Evolutionary conservation across 2,888 invertebrate species (phyloP).

Genomic region (Norana najaformis): DNA sequence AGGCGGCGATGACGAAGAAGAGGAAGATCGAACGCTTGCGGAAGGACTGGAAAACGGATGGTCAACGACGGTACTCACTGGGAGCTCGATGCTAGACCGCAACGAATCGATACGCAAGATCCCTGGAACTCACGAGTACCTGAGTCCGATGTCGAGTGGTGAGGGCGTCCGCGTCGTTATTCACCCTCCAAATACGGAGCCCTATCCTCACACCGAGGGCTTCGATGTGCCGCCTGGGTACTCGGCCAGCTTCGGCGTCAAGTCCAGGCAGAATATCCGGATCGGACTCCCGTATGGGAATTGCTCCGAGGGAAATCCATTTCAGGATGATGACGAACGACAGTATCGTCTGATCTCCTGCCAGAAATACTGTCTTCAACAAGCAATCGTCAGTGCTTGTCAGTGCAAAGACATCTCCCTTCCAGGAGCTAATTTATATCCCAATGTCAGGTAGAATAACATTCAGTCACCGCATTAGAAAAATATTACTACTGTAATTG

Average conservation of each 20-base stretch:
- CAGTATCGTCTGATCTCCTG: conserved; percentile 43
- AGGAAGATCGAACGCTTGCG: conserved; percentile 38
- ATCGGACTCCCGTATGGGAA: conserved; percentile 44
- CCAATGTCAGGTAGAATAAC: conserved; percentile 20
- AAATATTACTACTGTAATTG: too few species aligned
- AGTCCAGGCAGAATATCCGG: conserved; percentile 41
- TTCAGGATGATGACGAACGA: conserved; percentile 28
- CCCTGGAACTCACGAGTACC: conserved; percentile 44
- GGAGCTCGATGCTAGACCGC: conserved; percentile 44
- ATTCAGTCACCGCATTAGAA: too few species aligned
- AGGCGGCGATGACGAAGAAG: conserved; percentile 20
- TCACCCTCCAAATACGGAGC: conserved; percentile 41
- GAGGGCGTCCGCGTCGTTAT: conserved; percentile 45
- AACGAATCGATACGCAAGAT: conserved; percentile 41
- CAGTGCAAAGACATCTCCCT: conserved; percentile 41
- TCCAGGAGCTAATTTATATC: conserved; percentile 40
- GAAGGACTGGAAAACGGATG: conserved; percentile 45
- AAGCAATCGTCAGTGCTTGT: conserved; percentile 39
- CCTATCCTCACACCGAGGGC: conserved; percentile 46
- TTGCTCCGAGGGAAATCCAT: conserved; percentile 40
- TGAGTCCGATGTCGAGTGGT: conserved; percentile 44
- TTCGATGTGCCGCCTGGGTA: conserved; percentile 45
- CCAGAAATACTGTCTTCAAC: conserved; percentile 44
- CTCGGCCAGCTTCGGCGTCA: conserved; percentile 44
- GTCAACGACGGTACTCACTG: conserved; percentile 43